Percentiles rank a stretch among this genome's conserved stretches.
These are phyloP conservation scores for Helicoverpa armigera DNA, from an alignment of 1,140 invertebrate genomes.

Conservation along the genomic window DNA sequence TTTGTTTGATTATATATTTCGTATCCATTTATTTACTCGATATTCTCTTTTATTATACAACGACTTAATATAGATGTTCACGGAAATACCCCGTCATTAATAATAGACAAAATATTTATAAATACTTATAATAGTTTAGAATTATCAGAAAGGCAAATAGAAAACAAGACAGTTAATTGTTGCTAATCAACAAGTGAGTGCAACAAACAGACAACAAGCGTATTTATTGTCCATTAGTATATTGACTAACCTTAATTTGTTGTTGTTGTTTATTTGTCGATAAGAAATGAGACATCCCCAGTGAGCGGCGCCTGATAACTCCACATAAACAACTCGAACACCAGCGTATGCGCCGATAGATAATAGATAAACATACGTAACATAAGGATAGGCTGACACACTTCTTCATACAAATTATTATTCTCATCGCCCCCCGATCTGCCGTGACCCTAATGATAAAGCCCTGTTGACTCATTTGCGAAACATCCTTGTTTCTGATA, in stretches of 20 bases:
- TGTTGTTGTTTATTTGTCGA: slow-evolving; percentile 64
- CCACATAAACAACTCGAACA: slow-evolving; percentile 66
- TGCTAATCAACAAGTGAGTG: slow-evolving; percentile 12
- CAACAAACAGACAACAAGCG: slow-evolving; percentile 28
- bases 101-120: neutral
- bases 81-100: neutral
- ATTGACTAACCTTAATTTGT: slow-evolving; percentile 74
- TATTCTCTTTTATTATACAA: no score
- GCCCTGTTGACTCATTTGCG: slow-evolving; percentile 56
- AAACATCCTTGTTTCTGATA: slow-evolving; percentile 46
- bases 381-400: slow-evolving; percentile 53
- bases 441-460: slow-evolving; percentile 53
- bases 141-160: neutral
- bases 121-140: no score
- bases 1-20: slow-evolving; percentile 18
- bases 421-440: slow-evolving; percentile 55
- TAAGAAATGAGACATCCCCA: slow-evolving; percentile 63
- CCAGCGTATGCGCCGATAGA: slow-evolving; percentile 28
- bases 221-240: slow-evolving; percentile 61
- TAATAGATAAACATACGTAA: slow-evolving; percentile 48
- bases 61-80: no score
- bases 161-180: slow-evolving; percentile 6
- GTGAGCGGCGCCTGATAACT: slow-evolving; percentile 63
- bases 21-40: neutral
- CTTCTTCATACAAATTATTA: slow-evolving; percentile 53